phyloP scores from a whole-genome alignment of 2,113 vertebrate genomes.

The Asarcornis scutulata region DNA sequence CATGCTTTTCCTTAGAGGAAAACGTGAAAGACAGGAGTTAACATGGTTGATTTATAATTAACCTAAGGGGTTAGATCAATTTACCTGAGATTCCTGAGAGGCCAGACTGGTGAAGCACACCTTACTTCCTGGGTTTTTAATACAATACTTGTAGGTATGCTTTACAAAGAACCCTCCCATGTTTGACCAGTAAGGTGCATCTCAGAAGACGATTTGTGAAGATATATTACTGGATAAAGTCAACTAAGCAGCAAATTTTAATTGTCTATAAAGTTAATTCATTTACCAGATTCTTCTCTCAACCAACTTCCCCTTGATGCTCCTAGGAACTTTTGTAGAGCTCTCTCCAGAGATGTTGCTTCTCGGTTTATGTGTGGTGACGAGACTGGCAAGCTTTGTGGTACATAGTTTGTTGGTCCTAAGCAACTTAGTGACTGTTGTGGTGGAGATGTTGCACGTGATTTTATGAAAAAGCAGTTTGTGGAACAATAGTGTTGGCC shows the following conservation, averaged over 20 bases:
- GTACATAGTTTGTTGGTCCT: neutral
- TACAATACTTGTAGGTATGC: neutral
- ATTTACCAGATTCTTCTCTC: neutral
- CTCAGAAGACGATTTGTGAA: neutral
- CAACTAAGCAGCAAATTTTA: neutral
- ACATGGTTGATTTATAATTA: conserved; percentile 44
- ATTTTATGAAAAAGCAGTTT: neutral
- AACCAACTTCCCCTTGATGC: neutral
- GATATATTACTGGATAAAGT: neutral
- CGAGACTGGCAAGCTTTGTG: neutral
- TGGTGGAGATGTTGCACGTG: neutral
- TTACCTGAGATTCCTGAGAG: neutral
- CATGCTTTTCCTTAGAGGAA: neutral
- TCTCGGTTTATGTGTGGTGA: fast-evolving
- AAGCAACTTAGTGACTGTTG: neutral
- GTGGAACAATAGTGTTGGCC: neutral
- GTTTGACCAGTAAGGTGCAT: neutral
- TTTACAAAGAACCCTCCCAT: neutral
- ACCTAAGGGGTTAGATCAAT: neutral
- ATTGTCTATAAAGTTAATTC: neutral
- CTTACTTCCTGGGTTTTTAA: neutral
- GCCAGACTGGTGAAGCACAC: neutral
- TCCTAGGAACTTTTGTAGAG: neutral
- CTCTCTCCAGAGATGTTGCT: neutral
- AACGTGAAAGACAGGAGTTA: conserved; percentile 19